Conservation (phyloP, 2,113 vertebrate species). For the Oncorhynchus nerka region DNA sequence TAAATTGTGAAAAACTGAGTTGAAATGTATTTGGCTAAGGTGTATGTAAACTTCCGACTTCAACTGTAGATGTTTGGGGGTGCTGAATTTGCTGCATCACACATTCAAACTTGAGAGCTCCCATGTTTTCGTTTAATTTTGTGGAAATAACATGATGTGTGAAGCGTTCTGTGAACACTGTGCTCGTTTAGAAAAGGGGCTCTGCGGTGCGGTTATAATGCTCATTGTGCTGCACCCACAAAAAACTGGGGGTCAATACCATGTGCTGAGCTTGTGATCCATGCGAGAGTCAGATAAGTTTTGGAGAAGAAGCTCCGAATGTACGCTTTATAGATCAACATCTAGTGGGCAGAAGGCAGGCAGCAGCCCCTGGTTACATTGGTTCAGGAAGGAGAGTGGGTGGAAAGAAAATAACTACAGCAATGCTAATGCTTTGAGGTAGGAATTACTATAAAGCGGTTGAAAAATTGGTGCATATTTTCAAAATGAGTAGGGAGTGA, state of each 20-base stretch:
- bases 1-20: too few relatives aligned
- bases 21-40: too few relatives aligned
- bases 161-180: neutral
- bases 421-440: slow-evolving; percentile 48
- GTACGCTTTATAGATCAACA: slow-evolving; percentile 65
- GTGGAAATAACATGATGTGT: neutral
- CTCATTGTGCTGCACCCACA: neutral
- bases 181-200: neutral
- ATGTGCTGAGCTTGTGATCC: slow-evolving; percentile 33
- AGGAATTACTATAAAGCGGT: slow-evolving; percentile 28
- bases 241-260: neutral
- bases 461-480: slow-evolving; percentile 2
- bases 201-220: neutral
- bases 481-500: neutral
- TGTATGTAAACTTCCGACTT: too few relatives aligned
- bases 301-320: slow-evolving; percentile 50
- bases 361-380: slow-evolving; percentile 34
- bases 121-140: neutral
- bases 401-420: slow-evolving; percentile 47
- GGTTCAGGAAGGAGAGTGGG: slow-evolving; percentile 58
- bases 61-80: too few relatives aligned
- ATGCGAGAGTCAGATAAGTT: slow-evolving; percentile 52
- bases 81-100: too few relatives aligned
- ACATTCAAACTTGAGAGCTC: too few relatives aligned
- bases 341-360: slow-evolving; percentile 53